Base-by-base conservation (phyloP, 1,140 invertebrate species). In the Heliconius nattereri region DNA sequence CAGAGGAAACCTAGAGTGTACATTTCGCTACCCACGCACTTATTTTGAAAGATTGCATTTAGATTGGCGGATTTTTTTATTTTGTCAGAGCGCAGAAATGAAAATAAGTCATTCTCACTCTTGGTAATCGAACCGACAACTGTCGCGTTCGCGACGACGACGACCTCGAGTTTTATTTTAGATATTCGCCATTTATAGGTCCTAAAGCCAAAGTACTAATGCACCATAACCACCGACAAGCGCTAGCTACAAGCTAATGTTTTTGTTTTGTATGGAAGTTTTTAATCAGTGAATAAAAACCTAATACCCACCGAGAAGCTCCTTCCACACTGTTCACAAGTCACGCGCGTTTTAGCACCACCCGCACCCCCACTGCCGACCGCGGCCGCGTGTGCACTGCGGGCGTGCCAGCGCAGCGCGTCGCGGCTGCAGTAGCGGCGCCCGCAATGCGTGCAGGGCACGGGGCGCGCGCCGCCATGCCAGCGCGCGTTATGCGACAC, bases 351-450 rank as follows among this genome's bases (percentile, higher is more conserved):
- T 29, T 49, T 78, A 6, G 40, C n/a, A 13, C 13, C 16, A 3
- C 29, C 37, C 8, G 78, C 9, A 76, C 9, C 11, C 11, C 9
- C 60, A 32, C 32, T 32, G 32, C 32, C 32, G 6, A 32, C 32
- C 32, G 6, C 32, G 26, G 60, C 54, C 7, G 49, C 70, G 66
- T 89, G 87, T 8, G 82, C 74, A 19, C 87, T 54, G 11, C 85
- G 57, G 16, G 45, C 74, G 75, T 89, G 88, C 11, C 84, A 75
- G 3, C 86, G 52, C 8, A 89, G 57, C 1, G 86, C 83, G 29
- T 86, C 88, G 0, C 75, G 26, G 23, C 84, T 86, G 66, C 83
- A 85, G 74, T 87, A 90, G 1, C 26, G 70, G 1, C 83, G 78
- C 2, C 66, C 32, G 73, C 89, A 90, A 1, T 74, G 23, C 8